Evolutionary conservation across 2,797 vertebrate genomes (phyloP), one percentile per base, ranked within the genome.

Genomic region (Manis javanica): DNA sequence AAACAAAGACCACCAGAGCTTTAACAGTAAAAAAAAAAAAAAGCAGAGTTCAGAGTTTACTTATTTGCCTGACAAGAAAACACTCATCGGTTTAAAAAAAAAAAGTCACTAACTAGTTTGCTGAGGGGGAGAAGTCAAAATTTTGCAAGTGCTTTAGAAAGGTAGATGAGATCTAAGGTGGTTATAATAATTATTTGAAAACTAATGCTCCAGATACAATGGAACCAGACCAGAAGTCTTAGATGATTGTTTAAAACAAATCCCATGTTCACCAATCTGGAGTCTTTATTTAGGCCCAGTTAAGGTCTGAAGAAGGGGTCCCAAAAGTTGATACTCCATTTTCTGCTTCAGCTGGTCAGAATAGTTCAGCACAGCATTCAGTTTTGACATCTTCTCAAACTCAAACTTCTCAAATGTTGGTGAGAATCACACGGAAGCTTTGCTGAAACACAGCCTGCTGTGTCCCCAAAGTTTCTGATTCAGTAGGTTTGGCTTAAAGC

Each of bases 51-150:
- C 16, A 64, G 19, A 39, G 29, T 74, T 83, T 89, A 23, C 39
- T 72, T 87, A 34, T 78, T 88, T 82, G 42, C 16, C 72, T 42
- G 23, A 87, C 49, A 92, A 71, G 51, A 96, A 84, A 91, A 79
- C 39, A 84, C 31, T 55, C 71, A 31, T 84, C 39, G 49, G 34
- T 72, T 5, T 64, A 85, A 79, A 69, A 51, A 55, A 37, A 63
- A 24, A 81, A 69, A 68, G 5, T 51, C 7, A 49, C 5, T 87
- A 24, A 63, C 46, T 64, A 66, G 34, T 81, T 55, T 61, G 26
- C 78, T 69, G 31, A 90, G 55, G 12, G 11, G 4, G 14, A 16
- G 81, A 84, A 75, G 23, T 75, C 46, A 86, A 71, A 93, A 63
- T 83, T 82, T 77, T 81, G 1, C 26, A 95, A 83, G 51, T 92